Evolutionary conservation across 2,888 invertebrate genomes (phyloP), one percentile per base, ranked within the genome.

Genomic region (Plebejus melissa): DNA sequence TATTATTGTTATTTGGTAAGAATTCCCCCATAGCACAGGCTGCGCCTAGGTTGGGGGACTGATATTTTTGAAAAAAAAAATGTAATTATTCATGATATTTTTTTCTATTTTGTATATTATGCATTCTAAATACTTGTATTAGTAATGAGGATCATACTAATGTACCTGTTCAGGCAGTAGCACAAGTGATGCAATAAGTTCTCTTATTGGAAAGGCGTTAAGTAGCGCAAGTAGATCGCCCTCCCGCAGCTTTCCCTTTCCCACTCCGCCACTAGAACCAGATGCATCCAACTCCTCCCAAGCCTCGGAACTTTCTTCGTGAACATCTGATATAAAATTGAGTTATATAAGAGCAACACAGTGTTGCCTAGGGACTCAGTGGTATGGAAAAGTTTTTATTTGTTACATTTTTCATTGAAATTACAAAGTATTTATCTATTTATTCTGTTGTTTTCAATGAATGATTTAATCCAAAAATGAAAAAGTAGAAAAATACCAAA

Each of bases 281-380:
- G 80, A 82, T 38, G 78, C 80, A 79, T 85, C 89, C 50, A 93
- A 83, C 76, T 93, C 93, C 77, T 93, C 93, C 93, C 93, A 93
- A 0, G 81, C 82, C 6, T 88, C 88, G 0, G 69, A 32, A 2
- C 86, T 87, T 7, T 38, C 54, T 11, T 57, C 70, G 32, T 70
- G 70, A 9, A n/a, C 50, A 22, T 57, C 75, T 75, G 54, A 11
- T 1, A 74, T 16, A 54, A 54, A 54, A 54, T 54, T 13, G 11
- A 54, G 54, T 50, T 16, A 57, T 74, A 9, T 72, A 11, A 32
- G 28, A 54, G 38, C 38, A 38, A 38, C 38, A 38, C 38, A 38
- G 38, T 38, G 38, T 38, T 38, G 38, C 38, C 5, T 38, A 38
- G 5, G 38, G 38, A 38, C 41, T 41, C 41, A 41, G 41, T 9